Base-by-base conservation (phyloP, 2,113 vertebrate genomes). In the Cisticola juncidis region DNA sequence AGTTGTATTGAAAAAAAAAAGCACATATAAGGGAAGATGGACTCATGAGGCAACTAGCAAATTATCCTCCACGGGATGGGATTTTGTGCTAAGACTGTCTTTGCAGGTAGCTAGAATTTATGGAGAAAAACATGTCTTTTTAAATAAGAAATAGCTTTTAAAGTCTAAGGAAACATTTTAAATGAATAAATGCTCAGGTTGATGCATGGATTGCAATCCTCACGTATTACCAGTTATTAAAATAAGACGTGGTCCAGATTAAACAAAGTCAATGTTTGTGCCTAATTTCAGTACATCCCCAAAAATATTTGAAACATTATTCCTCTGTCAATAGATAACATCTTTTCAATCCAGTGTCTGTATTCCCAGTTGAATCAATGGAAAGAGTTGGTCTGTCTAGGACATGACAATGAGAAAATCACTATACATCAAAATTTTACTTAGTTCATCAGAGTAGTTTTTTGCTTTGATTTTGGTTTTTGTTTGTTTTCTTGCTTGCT, bases 371-470 rank as follows among this genome's bases (percentile, higher is more conserved):
- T 71, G 25, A 68, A 47, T 60, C 11, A n/a, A 31, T 44, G 17
- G 51, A n/a, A 81, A 70, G 18, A n/a, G 3, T 42, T 50, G 5
- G 4, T n/a, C 48, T 60, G 3, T 56, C 53, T 60, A 40, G 65
- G 35, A 20, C 81, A 72, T 24, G 5, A 31, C 1, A 4, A 12
- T 12, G 31, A 60, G 65, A 65, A 89, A 79, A 20, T 16, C 15
- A 65, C 13, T 17, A 29, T 48, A 14, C 3, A 44, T 9, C 6
- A 61, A 74, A 68, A 51, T 91, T 83, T 72, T 35, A 21, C 11
- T 60, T 65, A 38, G 5, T n/a, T 83, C 2, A 1, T 44, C 16
- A 77, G 26, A 60, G 11, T 31, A 5, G 3, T 0, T 8, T 25
- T 86, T 29, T 7, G 4, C 1, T 66, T 86, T 29, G 16, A 14